These are phyloP conservation scores for Yponomeuta evonymella DNA, from an alignment of 2,888 invertebrate genomes.

Conservation along the genomic window DNA sequence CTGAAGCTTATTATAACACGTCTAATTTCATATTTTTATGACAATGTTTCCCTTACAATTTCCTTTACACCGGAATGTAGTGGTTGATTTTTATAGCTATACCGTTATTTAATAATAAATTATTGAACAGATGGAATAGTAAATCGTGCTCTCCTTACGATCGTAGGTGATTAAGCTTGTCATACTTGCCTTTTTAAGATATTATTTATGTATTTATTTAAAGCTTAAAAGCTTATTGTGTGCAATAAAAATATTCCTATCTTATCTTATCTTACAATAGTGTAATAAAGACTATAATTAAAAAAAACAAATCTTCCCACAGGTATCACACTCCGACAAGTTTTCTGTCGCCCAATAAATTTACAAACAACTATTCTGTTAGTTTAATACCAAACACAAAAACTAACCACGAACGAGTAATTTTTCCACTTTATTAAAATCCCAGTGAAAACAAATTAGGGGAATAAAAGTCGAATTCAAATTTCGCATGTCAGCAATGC, in stretches of 20 bases:
- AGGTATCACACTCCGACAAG: too few species aligned
- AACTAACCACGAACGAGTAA: background rate
- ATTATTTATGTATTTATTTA: background rate
- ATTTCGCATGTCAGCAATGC: constrained; percentile 54
- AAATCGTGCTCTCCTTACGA: constrained; percentile 14
- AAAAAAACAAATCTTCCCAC: too few species aligned
- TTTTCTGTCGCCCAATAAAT: too few species aligned
- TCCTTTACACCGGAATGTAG: background rate
- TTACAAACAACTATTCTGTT: too few species aligned
- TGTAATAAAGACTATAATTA: too few species aligned
- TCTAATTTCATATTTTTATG: constrained; percentile 15
- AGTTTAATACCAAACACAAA: too few species aligned
- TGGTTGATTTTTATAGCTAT: constrained; percentile 16
- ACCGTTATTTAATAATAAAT: constrained; percentile 16
- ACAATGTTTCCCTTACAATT: constrained; percentile 21
- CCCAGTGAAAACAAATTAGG: background rate
- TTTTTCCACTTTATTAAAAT: background rate
- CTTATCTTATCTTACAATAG: too few species aligned
- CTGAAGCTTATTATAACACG: constrained; percentile 1
- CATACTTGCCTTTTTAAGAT: background rate
- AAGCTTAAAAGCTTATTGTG: too few species aligned
- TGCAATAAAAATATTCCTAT: too few species aligned
- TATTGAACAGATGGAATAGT: constrained; percentile 20
- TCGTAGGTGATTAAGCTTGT: background rate
- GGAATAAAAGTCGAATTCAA: constrained; percentile 47